A percentile compares a stretch with the other conserved stretches of the same genome.
Evolutionary conservation across 2,113 vertebrate species (phyloP).

Genomic region (Scolopax mira): DNA sequence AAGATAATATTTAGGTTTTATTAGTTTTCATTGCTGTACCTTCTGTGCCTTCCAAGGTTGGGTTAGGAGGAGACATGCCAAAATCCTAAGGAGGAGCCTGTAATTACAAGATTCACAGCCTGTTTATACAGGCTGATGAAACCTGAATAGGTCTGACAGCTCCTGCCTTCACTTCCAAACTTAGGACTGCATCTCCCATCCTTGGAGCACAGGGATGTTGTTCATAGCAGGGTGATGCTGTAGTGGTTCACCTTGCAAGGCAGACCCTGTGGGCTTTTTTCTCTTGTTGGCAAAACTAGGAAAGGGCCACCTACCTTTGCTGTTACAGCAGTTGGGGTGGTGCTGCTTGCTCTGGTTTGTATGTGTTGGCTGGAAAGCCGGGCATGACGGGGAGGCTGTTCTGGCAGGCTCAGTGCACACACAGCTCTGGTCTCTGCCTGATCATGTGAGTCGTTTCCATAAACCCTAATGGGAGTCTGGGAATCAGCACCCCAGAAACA

Average conservation of each 20-base stretch:
- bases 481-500: not conserved
- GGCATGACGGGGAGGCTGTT: not conserved
- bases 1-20: constrained; percentile 41
- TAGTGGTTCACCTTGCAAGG: not conserved
- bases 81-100: constrained; percentile 31
- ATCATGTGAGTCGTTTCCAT: not conserved
- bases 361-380: not conserved
- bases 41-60: not conserved
- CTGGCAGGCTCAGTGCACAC: not conserved
- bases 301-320: not conserved
- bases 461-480: not conserved
- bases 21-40: constrained; percentile 1
- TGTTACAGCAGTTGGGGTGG: not conserved
- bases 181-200: not conserved
- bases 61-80: not conserved
- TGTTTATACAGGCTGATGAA: constrained; percentile 24
- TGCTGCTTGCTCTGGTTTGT: not conserved
- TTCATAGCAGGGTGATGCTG: not conserved
- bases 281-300: not conserved
- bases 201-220: not conserved
- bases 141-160: not conserved
- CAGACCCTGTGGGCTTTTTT: not conserved
- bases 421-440: not conserved
- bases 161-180: not conserved
- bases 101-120: not conserved